A percentile compares a stretch with the other conserved stretches of the same genome.
Conservation (phyloP, 2,888 invertebrate species). For the Willowsia nigromaculata region DNA sequence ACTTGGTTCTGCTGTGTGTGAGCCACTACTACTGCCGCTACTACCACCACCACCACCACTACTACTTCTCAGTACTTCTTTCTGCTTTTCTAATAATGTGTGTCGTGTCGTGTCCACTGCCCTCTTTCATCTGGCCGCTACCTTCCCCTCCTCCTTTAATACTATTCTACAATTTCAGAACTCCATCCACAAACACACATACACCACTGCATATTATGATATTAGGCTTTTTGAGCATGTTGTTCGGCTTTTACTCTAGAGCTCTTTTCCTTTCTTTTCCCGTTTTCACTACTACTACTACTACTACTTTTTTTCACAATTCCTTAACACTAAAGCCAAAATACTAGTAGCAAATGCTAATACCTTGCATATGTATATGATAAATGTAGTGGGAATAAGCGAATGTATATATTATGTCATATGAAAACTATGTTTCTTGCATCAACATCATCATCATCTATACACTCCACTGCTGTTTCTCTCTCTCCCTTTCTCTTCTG, state of each 20-base stretch:
- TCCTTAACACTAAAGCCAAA: conserved; percentile 60
- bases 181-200: conserved; percentile 39
- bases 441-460: conserved; percentile 26
- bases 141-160: conserved; percentile 72
- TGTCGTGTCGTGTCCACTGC: conserved; percentile 73
- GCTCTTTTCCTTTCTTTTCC: background rate
- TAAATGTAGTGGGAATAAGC: background rate
- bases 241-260: conserved; percentile 22
- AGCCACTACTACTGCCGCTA: background rate
- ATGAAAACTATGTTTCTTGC: conserved; percentile 27
- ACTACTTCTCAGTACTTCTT: conserved; percentile 42
- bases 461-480: conserved; percentile 5
- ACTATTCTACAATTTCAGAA: conserved; percentile 54
- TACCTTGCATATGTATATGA: conserved; percentile 29
- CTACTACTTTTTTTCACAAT: conserved; percentile 32
- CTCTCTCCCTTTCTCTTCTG: background rate
- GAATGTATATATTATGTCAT: background rate
- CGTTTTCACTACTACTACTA: conserved; percentile 7
- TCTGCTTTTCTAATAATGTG: conserved; percentile 63
- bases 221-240: background rate
- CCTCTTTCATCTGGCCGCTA: conserved; percentile 74
- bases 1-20: conserved; percentile 12
- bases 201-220: conserved; percentile 45
- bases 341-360: conserved; percentile 67
- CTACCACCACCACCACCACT: background rate